These are phyloP conservation scores for Nibea coibor DNA, from an alignment of 2,113 vertebrate genomes.

Conservation along the genomic window DNA sequence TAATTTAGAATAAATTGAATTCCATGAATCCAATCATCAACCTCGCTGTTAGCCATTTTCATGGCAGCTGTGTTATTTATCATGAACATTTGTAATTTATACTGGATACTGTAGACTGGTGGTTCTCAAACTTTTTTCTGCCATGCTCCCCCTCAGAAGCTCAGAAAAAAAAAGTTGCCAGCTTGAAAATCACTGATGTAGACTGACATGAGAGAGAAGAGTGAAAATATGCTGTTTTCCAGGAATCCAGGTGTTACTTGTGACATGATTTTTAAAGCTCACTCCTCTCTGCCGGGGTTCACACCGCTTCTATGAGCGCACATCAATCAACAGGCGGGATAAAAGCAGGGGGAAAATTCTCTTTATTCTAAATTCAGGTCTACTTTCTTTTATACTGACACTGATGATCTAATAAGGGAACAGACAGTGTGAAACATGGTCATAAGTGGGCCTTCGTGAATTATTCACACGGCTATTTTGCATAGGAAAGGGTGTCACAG, in stretches of 20 bases:
- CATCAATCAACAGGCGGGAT: slow-evolving; percentile 11
- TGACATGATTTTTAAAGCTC: slow-evolving; percentile 24
- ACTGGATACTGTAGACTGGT: background rate
- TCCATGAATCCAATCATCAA: slow-evolving; percentile 25
- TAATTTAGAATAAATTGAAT: slow-evolving; percentile 17
- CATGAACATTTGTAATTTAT: background rate
- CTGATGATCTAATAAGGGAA: slow-evolving; percentile 56
- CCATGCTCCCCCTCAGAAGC: too few species aligned
- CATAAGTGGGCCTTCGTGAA: slow-evolving; percentile 55
- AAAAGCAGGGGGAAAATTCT: background rate
- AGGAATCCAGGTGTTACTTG: slow-evolving; percentile 36
- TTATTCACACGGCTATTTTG: slow-evolving; percentile 75
- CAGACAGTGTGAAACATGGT: slow-evolving; percentile 50
- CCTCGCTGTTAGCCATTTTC: background rate
- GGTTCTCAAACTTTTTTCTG: too few species aligned
- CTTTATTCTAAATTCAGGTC: slow-evolving; percentile 4
- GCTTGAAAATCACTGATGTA: too few species aligned
- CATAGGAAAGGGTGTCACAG: slow-evolving; percentile 49
- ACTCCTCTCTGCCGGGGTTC: background rate
- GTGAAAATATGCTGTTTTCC: slow-evolving; percentile 1
- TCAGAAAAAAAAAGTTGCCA: too few species aligned
- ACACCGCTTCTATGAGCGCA: background rate
- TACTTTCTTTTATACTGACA: slow-evolving; percentile 45
- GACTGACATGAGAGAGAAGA: background rate
- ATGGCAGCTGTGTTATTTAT: background rate